Evolutionary conservation across 2,888 invertebrate species (phyloP).

Genomic region (Pyralis farinalis): DNA sequence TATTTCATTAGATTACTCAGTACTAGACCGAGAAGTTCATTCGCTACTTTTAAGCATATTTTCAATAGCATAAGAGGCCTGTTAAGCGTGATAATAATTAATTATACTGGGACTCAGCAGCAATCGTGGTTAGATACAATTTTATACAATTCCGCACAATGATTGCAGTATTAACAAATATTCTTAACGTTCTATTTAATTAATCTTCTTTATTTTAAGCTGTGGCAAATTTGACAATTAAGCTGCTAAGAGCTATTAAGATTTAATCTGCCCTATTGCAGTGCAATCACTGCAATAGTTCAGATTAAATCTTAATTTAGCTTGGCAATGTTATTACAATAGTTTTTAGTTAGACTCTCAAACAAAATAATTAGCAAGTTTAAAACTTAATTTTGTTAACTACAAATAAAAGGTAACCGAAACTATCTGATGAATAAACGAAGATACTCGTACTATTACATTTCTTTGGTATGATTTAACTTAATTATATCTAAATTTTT

Average conservation of each 20-base stretch:
- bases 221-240: slow-evolving; percentile 31
- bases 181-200: slow-evolving; percentile 50
- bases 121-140: slow-evolving; percentile 67
- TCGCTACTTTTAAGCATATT: slow-evolving; percentile 46
- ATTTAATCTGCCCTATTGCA: too few relatives aligned
- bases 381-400: slow-evolving; percentile 9
- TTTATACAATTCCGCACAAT: too few relatives aligned
- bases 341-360: slow-evolving; percentile 6
- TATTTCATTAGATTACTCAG: slow-evolving; percentile 47
- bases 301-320: slow-evolving; percentile 18
- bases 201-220: slow-evolving; percentile 38
- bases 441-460: neutral
- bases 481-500: neutral
- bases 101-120: slow-evolving; percentile 55
- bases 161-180: too few relatives aligned
- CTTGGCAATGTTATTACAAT: slow-evolving; percentile 6
- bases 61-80: slow-evolving; percentile 38
- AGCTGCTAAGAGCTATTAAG: too few relatives aligned
- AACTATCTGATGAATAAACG: neutral
- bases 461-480: neutral
- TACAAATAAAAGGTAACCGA: neutral
- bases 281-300: slow-evolving; percentile 12
- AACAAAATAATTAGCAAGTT: slow-evolving; percentile 7
- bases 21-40: slow-evolving; percentile 30
- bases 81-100: slow-evolving; percentile 65